Evolutionary conservation across 2,113 vertebrate species (phyloP).

Genomic region (Psittacula cyanocephala): DNA sequence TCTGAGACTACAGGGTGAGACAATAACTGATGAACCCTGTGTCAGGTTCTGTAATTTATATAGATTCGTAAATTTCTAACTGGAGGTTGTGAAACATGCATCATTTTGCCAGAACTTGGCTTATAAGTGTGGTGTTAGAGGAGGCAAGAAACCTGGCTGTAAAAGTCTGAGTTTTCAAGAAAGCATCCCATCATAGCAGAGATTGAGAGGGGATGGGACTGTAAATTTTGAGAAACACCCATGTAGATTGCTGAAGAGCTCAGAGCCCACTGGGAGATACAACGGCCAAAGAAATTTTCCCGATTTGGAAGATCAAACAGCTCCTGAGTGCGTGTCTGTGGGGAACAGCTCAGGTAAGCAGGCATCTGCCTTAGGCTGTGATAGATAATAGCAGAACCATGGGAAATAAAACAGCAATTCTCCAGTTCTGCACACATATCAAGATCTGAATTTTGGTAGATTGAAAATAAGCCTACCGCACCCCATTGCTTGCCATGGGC

Average conservation of each 20-base stretch:
- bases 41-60: background rate
- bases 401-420: background rate
- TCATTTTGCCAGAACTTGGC: background rate
- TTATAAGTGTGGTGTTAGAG: background rate
- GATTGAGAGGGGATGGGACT: background rate
- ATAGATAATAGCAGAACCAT: background rate
- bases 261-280: background rate
- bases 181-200: background rate
- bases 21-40: rapidly evolving
- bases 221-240: background rate
- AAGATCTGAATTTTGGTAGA: background rate
- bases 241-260: background rate
- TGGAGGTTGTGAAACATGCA: background rate
- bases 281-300: background rate
- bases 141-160: background rate
- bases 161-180: background rate
- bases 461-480: background rate
- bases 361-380: background rate
- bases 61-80: background rate
- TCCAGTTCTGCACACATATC: background rate
- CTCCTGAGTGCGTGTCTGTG: background rate
- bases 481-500: background rate
- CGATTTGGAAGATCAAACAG: background rate
- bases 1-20: background rate
- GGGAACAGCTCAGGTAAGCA: background rate